Evolutionary conservation across 1,140 invertebrate species (phyloP).

Genomic region (Chelonus insularis): DNA sequence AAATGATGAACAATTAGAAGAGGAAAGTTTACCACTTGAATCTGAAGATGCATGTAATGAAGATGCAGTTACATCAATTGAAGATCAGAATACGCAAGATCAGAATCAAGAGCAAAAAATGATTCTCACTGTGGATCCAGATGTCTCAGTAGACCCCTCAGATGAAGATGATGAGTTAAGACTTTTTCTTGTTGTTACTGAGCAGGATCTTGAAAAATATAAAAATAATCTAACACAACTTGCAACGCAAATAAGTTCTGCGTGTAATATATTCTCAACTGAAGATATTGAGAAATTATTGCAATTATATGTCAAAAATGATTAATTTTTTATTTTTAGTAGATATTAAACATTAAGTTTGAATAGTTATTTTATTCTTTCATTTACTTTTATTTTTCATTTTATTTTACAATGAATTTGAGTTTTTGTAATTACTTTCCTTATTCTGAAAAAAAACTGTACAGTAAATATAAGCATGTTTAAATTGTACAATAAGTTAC

Average conservation of each 20-base stretch:
- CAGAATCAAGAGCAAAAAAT: neutral
- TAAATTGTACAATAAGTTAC: too few species aligned
- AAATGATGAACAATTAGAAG: neutral
- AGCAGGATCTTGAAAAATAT: constrained; percentile 31
- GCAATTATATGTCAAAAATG: constrained; percentile 15
- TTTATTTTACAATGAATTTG: too few species aligned
- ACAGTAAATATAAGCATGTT: too few species aligned
- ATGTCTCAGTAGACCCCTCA: too few species aligned
- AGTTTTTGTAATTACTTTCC: too few species aligned
- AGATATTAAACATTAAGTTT: too few species aligned
- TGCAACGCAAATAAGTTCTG: constrained; percentile 27
- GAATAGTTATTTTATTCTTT: too few species aligned
- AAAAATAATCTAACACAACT: constrained; percentile 30
- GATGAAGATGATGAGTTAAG: constrained; percentile 25
- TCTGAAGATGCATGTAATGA: too few species aligned
- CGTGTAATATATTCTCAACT: constrained; percentile 24
- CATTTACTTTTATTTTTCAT: too few species aligned
- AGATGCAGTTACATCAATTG: neutral
- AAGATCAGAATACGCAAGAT: constrained; percentile 14
- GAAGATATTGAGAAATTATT: constrained; percentile 33
- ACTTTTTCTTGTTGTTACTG: constrained; percentile 31
- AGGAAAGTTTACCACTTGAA: neutral
- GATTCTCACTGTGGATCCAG: too few species aligned
- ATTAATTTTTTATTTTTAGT: neutral
- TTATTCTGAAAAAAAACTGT: too few species aligned